Conservation (phyloP, 1,140 invertebrate genomes). For the Halotydeus destructor region DNA sequence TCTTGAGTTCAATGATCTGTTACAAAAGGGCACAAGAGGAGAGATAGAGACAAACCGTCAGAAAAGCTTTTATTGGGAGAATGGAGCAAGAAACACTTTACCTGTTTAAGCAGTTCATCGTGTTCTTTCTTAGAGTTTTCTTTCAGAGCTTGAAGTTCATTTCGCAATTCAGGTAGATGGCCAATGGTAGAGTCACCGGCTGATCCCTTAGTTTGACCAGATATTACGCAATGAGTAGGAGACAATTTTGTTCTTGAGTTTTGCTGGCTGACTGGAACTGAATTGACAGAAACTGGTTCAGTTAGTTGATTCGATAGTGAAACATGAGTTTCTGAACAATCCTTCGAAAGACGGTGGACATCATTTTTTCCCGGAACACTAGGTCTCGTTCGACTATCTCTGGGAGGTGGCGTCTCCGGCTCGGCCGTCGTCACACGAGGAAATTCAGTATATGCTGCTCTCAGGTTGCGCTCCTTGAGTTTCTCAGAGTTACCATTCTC, state of each 20-base stretch:
- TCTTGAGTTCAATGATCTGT: constrained; percentile 11
- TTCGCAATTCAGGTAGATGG: constrained; percentile 9
- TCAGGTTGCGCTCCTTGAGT: no score
- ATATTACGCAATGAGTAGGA: no score
- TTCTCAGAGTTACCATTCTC: no score
- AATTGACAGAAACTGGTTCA: not conserved
- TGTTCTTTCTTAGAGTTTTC: constrained; percentile 12
- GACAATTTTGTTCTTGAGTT: not conserved
- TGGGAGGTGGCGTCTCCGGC: no score
- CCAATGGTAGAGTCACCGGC: no score
- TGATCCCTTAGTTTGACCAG: no score
- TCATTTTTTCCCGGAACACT: not conserved
- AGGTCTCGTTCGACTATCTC: not conserved
- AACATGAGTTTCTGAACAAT: not conserved
- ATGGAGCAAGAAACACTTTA: no score
- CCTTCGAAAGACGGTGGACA: not conserved
- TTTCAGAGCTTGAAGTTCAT: constrained; percentile 8
- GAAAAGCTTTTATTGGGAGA: not conserved
- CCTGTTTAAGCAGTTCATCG: constrained; percentile 14
- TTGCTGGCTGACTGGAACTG: no score
- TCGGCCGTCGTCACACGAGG: no score
- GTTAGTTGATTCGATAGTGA: not conserved
- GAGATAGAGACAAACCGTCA: not conserved
- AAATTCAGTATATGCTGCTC: no score
- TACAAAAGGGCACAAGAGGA: constrained; percentile 1